Evolutionary conservation across 2,888 invertebrate genomes (phyloP), one percentile per base, ranked within the genome.

Genomic region (Drosophila tanythrix): DNA sequence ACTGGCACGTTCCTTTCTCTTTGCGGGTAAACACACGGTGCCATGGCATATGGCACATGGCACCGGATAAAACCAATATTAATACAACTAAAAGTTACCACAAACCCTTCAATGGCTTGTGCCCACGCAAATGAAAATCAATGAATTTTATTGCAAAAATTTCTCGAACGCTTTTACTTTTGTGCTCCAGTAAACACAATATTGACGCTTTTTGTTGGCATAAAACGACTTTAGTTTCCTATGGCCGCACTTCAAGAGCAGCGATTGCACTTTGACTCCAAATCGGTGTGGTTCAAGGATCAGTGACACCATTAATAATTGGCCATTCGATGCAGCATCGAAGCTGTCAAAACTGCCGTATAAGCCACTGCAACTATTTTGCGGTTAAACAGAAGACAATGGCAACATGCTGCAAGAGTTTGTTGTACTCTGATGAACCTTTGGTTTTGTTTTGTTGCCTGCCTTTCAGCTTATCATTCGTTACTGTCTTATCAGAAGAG

Each of bases 241-340:
- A 21, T 46, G 21, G 18, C 8, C 46, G 46, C 70, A 70, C 50
- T 64, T 55, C 13, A 38, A 57, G 27, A 48, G 52, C 63, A 53
- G 13, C 58, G 25, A 48, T 40, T 78, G 80, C 80, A 78, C 60
- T 75, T 61, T 52, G 53, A 29, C 48, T 53, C 40, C 29, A 55
- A 59, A 25, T 46, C 48, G 33, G 48, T 60, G 18, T 33, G 48
- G 74, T 62, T 70, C 67, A 81, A 68, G 74, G 90, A 70, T 72
- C 88, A 81, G 33, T 74, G 84, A 86, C 46, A 15, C 84, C 89
- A 89, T 81, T 83, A 86, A 77, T 88, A 86, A 88, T 90, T 75
- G 86, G 46, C 77, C 87, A 77, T 89, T 87, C 68, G 71, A 31
- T 86, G 90, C 90, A 86, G 81, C 18, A 25, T 25, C 40, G 25